Evolutionary conservation across 2,113 vertebrate genomes (phyloP), one percentile per base, ranked within the genome.

Genomic region (Myxocyprinus asiaticus): DNA sequence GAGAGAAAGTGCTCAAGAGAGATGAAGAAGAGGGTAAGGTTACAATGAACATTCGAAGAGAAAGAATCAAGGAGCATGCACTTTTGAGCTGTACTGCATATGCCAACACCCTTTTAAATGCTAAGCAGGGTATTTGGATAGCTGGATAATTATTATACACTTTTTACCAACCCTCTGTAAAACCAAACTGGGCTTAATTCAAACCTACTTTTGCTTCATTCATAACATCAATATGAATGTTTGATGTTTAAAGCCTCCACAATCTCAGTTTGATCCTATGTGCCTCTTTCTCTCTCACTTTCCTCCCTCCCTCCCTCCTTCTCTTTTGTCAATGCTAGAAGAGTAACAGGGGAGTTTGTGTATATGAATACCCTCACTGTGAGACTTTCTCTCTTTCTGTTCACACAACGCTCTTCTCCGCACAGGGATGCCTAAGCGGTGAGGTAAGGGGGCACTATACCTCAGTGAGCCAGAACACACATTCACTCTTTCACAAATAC

Each of bases 311-410:
- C 81, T 80, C 65, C 86, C 81, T 87, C 82, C 81, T 65, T 84
- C 79, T 87, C 82, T 88, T 93, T 89, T 89, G 88, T 86, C 89
- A 92, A 73, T 81, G 78, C 71, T 76, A 90, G 83, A 87, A 84
- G 1, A 33, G 22, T 33, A 33, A 33, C 22, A 33, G 22, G 22
- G 22, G 22, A 33, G 22, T 33, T n/a, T 33, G 22, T 33, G 87
- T 88, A 85, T 86, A 92, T 93, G 92, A 93, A 93, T 93, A 88
- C 90, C 87, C 90, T 88, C 91, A 92, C 89, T 92, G 91, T 93
- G 91, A 92, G 91, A 91, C 89, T 86, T 75, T 78, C 87, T 89
- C 91, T 91, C 91, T 91, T 87, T 88, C 65, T 61, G 63, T 84
- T 84, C 83, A 83, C 82, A 80, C 79, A 79, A 53, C 69, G 67